Evolutionary conservation across 2,888 invertebrate species (phyloP), one percentile per base, ranked within the genome.

Genomic region (Saturnia pavonia): DNA sequence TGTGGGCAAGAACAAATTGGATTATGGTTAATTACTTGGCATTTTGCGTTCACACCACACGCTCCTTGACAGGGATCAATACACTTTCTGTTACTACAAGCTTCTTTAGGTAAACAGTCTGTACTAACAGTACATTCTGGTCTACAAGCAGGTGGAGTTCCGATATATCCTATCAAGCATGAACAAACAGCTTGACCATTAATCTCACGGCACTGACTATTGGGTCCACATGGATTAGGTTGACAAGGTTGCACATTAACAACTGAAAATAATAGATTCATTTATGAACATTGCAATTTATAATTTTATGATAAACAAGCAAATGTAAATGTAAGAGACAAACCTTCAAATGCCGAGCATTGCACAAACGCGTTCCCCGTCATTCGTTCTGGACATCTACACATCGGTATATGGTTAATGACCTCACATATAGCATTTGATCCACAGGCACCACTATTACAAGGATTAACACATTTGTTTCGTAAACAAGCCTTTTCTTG

Each of bases 41-140:
- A 97, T 76, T 94, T 94, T 3, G 97, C 97, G 75, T 93, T 94
- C 43, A 96, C 91, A 34, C 97, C 97, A 83, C 97, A 97, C n/a
- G 96, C 95, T 78, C 97, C 97, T 71, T 95, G 95, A 82, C 97
- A 97, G n/a, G 97, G 97, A 85, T 97, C 96, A 45, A 95, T 92
- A 84, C 98, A 98, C 90, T 96, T 97, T 84, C 96, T 96, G 83
- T 97, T 97, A 70, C 95, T 95, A 81, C 97, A 97, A 7, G 97
- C 96, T 89, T 96, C 95, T 76, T 95, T 96, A 67, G 96, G 95
- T 7, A 95, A 87, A 86, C 97, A 97, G 85, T 97, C 97, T 0
- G 96, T 95, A 84, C 96, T 97, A 7, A 96, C 94, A 57, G 95
- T 94, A 84, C 97, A 97, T 88, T 97, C 97, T 22, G 97, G 97